Percentiles rank a stretch among this genome's conserved stretches.
phyloP scores from a whole-genome alignment of 2,113 vertebrate genomes.

The Phaethon lepturus region DNA sequence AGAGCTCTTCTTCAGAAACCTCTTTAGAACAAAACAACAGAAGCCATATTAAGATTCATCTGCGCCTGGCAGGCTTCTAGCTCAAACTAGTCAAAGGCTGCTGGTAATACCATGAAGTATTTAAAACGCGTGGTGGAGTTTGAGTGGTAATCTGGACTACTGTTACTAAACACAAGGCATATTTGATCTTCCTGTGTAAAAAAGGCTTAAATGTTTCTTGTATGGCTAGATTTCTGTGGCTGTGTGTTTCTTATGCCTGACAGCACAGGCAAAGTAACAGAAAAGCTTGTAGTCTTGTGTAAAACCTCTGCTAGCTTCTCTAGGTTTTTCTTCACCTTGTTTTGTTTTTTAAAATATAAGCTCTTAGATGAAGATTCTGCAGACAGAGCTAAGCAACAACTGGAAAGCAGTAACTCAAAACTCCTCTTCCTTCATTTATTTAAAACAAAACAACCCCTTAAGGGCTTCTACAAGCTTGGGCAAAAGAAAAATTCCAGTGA shows the following conservation, averaged over 20 bases:
- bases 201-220: not conserved
- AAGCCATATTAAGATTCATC: not conserved
- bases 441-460: not conserved
- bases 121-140: not conserved
- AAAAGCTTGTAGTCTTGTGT: not conserved
- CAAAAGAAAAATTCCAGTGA: not conserved
- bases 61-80: fast-evolving
- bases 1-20: not conserved
- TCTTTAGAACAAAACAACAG: not conserved
- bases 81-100: not conserved
- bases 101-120: not conserved
- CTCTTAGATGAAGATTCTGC: not conserved
- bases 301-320: not conserved
- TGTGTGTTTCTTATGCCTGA: not conserved
- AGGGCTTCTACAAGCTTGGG: conserved; percentile 21
- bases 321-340: not conserved
- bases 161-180: not conserved
- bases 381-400: not conserved
- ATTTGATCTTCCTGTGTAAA: not conserved
- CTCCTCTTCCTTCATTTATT: not conserved
- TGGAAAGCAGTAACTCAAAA: not conserved
- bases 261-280: not conserved
- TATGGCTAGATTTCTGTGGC: not conserved
- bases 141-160: not conserved
- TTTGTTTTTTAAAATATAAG: not conserved